Conservation (phyloP, 2,888 invertebrate species). For the Ptychoptera albimana region DNA sequence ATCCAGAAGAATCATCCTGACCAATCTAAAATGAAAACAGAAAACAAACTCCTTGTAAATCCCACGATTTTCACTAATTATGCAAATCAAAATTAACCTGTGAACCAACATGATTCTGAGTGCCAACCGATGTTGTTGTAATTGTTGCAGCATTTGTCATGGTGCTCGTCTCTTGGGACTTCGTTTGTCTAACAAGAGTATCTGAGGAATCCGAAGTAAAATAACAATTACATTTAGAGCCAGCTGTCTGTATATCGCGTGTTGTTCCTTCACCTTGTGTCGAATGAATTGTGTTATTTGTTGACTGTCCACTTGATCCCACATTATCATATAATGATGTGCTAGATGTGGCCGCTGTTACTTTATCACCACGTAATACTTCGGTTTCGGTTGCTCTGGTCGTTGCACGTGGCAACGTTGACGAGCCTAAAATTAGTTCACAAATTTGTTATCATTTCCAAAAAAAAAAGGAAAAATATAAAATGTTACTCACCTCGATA, state of each 20-base stretch:
- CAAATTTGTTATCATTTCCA: neutral
- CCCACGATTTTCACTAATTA: no score
- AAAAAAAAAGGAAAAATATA: constrained; percentile 1
- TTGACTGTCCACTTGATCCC: constrained; percentile 16
- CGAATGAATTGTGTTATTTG: no score
- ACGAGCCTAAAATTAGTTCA: constrained; percentile 44
- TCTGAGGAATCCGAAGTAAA: constrained; percentile 14
- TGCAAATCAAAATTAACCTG: constrained; percentile 22
- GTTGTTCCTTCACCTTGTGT: no score
- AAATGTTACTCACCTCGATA: constrained; percentile 40
- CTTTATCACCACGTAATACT: constrained; percentile 42
- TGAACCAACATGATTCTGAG: constrained; percentile 52
- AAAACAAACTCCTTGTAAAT: no score
- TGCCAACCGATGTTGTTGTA: constrained; percentile 48
- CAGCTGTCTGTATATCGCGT: no score
- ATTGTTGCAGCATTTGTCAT: constrained; percentile 48
- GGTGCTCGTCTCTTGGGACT: constrained; percentile 53
- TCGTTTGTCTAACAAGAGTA: constrained; percentile 46
- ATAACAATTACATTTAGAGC: neutral
- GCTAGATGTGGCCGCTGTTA: constrained; percentile 73
- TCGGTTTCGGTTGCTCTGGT: constrained; percentile 55
- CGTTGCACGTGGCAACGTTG: constrained; percentile 66
- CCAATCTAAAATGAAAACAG: constrained; percentile 16
- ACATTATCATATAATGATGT: constrained; percentile 82
- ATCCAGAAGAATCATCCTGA: constrained; percentile 28